Conservation (phyloP, 2,113 vertebrate species). For the Nothoprocta perdicaria region DNA sequence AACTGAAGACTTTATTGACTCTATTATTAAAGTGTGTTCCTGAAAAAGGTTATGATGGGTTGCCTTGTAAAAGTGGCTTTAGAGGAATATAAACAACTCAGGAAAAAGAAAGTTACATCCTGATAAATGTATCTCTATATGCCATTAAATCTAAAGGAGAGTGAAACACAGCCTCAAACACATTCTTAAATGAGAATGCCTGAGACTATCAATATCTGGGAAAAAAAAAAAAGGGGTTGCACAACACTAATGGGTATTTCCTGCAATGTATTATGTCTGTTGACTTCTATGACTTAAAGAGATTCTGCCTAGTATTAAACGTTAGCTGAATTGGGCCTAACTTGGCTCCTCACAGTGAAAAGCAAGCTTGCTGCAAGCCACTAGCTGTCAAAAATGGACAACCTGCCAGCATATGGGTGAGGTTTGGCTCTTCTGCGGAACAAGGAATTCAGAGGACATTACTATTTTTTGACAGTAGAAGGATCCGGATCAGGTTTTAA, state of each 20-base stretch:
- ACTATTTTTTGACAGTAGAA: conserved; percentile 8
- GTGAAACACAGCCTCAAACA: neutral
- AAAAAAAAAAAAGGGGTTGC: neutral
- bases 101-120: neutral
- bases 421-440: conserved; percentile 31
- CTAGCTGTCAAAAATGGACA: conserved; percentile 37
- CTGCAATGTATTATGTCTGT: neutral
- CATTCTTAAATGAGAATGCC: neutral
- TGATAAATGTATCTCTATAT: neutral
- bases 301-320: neutral
- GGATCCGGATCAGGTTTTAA: conserved; percentile 42
- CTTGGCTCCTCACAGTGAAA: neutral
- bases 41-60: neutral
- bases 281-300: neutral
- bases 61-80: neutral
- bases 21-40: neutral
- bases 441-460: conserved; percentile 17
- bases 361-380: conserved; percentile 25
- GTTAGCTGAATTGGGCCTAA: neutral
- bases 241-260: neutral
- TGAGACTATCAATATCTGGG: neutral
- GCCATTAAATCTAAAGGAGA: neutral
- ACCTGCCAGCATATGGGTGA: conserved; percentile 47
- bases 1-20: neutral
- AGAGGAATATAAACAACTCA: neutral